Conservation (phyloP, 2,113 vertebrate genomes). For the Syrmaticus mikado region DNA sequence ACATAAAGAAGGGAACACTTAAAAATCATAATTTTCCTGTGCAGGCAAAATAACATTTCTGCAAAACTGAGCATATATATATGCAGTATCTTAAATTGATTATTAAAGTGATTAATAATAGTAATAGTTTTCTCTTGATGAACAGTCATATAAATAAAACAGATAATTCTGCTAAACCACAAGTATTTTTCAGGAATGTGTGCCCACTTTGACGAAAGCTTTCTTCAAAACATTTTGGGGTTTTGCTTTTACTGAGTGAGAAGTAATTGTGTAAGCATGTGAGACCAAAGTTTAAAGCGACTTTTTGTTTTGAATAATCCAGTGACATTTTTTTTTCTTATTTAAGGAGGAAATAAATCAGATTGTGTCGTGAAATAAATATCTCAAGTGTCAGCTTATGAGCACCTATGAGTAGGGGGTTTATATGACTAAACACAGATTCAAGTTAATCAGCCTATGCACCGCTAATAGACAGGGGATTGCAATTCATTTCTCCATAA, state of each 20-base stretch:
- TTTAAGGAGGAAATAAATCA: background rate
- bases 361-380: background rate
- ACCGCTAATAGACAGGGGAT: background rate
- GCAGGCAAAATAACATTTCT: background rate
- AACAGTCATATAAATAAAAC: background rate
- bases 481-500: background rate
- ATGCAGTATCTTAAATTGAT: background rate
- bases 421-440: background rate
- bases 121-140: background rate
- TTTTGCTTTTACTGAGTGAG: background rate
- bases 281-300: background rate
- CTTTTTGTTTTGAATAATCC: background rate
- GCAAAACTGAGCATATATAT: background rate
- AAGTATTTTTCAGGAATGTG: background rate
- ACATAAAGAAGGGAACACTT: background rate
- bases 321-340: background rate
- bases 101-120: background rate
- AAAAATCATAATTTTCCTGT: background rate
- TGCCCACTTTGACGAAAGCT: background rate
- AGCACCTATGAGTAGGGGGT: background rate
- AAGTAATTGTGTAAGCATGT: background rate
- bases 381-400: background rate
- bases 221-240: background rate
- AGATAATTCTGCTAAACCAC: accelerated
- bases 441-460: background rate